Base-by-base conservation (phyloP, 2,888 invertebrate genomes). In the Xylocampa areola region DNA sequence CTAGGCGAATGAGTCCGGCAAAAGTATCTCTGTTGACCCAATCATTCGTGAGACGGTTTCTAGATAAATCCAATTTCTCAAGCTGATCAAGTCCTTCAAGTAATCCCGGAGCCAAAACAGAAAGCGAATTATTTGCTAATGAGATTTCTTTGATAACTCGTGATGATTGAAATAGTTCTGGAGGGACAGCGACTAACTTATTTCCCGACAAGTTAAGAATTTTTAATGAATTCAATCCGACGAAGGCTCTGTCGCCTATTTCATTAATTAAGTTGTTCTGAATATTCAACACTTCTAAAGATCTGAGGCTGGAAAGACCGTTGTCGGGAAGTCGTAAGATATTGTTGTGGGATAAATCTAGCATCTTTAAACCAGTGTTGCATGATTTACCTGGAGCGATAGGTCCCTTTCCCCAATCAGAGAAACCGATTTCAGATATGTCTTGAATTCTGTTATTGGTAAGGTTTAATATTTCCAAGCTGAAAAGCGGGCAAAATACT, bases 21-120 rank as follows among this genome's bases (percentile, higher is more conserved):
- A 97, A 97, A 29, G 97, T 96, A 78, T 97, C 96, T 75, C 96
- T 94, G 78, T 96, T 96, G 47, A 97, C 96, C 96, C 96, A 97
- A 71, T 95, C 95, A 79, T 96, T 96, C 35, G 96, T 96, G 50
- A 97, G 90, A 70, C 96, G 95, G 88, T 97, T 97, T 76, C 92
- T 92, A 52, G 96, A 96, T 80, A 97, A 94, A 90, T 97, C 97
- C 68, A 97, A 93, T 73, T 95, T 94, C 84, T 96, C 95, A 52
- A 97, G 93, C 84, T 96, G 96, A 85, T 96, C 96, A 74, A 97
- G 92, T 55, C 96, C 96, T 88, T 96, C 96, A 58, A 97, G 94
- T 62, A 97, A 89, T 45, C 96, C 97, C 10, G 97, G 96, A 43
- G 97, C 96, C 58, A 97, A 90, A 29, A 96, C 96, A 65, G 96